Evolutionary conservation across 2,797 vertebrate species (phyloP).

Genomic region (Crenichthys baileyi): DNA sequence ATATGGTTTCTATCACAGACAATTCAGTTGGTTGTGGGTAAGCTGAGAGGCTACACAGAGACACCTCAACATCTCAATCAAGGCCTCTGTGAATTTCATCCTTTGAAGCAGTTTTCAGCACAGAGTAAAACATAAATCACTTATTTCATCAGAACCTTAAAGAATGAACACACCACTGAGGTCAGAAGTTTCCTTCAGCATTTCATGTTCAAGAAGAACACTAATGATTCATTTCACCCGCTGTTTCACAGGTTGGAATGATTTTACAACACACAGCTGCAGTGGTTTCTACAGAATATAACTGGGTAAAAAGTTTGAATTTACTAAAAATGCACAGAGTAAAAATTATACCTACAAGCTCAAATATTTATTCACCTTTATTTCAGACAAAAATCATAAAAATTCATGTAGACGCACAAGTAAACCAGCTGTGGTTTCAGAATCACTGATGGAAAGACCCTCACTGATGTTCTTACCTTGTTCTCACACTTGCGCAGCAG

Average conservation of each 20-base stretch:
- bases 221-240: neutral
- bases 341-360: neutral
- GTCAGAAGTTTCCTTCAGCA: neutral
- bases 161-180: neutral
- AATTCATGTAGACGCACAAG: no score
- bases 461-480: constrained; percentile 81
- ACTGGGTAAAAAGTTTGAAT: neutral
- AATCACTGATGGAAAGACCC: no score
- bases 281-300: neutral
- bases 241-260: neutral
- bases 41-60: neutral
- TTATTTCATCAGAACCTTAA: neutral
- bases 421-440: neutral
- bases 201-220: neutral
- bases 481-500: constrained; percentile 98
- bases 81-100: neutral
- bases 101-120: neutral
- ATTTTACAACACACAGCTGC: neutral
- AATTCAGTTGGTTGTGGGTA: neutral
- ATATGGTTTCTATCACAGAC: neutral
- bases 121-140: neutral
- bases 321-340: neutral
- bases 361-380: neutral
- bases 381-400: no score
- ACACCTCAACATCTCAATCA: neutral